Base-by-base conservation (phyloP, 2,797 vertebrate genomes). In the Sebastes variabilis region DNA sequence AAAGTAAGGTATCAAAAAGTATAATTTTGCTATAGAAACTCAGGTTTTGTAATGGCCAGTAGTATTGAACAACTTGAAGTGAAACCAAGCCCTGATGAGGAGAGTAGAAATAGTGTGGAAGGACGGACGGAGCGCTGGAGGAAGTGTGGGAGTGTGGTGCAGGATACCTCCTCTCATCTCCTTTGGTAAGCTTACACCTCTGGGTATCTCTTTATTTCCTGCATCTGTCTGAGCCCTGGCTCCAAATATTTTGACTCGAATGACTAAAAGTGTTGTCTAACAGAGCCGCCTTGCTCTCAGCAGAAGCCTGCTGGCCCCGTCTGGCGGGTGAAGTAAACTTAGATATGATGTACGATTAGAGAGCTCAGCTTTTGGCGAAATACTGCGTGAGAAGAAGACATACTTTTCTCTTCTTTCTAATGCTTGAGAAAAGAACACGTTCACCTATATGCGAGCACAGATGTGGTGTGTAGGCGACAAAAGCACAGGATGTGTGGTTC, bases 401-500 rank as follows among this genome's bases (percentile, higher is more conserved):
- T 59, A 9, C 38, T 12, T 18, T 66, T 65, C 22, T 55, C 24
- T 73, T 60, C 27, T 52, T 42, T 38, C 25, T 30, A 13, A 68
- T 74, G 24, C 68, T 77, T 52, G 11, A 84, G 65, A 88, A 77
- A 69, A 81, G 67, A 84, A 65, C 75, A 69, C 49, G 32, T 75
- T 83, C 82, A 89, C 89, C 91, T 89, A 82, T 67, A 73, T 16
- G 8, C 34, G 27, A 76, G 73, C 76, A 81, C 91, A 91, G 77
- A 92, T 92, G 92, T 89, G 87, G 83, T 84, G 83, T 91, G 91
- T 90, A 92, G 90, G 89, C 83, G 82, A 89, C 86, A 83, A 85
- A 88, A 87, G 88, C 88, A 95, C 95, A 95, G 95, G 95, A 95
- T 93, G 92, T 94, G 93, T 92, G 94, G 75, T 93, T 89, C 66